A percentile compares a stretch with the other conserved stretches of the same genome.
Conservation (phyloP, 2,797 vertebrate genomes). For the Enteromius treurensis region DNA sequence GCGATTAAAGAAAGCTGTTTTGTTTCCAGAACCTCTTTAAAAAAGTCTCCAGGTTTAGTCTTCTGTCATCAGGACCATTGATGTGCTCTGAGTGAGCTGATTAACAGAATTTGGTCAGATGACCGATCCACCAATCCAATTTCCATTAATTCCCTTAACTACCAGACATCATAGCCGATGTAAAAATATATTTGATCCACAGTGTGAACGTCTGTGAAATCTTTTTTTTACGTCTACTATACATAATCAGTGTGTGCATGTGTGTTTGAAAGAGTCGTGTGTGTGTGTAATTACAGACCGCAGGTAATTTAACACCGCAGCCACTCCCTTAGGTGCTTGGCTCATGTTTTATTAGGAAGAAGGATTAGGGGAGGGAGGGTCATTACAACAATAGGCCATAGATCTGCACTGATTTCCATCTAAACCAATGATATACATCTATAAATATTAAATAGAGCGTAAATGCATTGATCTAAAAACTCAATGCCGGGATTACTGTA, state of each 20-base stretch:
- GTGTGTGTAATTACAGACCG: conserved; percentile 74
- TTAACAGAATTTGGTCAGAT: conserved; percentile 67
- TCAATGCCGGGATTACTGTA: conserved; percentile 27
- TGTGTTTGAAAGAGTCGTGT: conserved; percentile 40
- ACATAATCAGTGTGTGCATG: conserved; percentile 25
- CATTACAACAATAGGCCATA: conserved; percentile 51
- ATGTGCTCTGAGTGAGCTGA: conserved; percentile 78
- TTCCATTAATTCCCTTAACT: conserved; percentile 8
- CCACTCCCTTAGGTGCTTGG: conserved; percentile 69
- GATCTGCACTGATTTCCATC: conserved; percentile 41
- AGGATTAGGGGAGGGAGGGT: conserved; percentile 42
- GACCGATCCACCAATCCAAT: background rate
- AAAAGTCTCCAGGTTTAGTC: conserved; percentile 61
- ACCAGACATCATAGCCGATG: background rate
- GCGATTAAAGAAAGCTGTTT: conserved; percentile 76
- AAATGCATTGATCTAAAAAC: conserved; percentile 4
- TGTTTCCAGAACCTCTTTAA: conserved; percentile 69
- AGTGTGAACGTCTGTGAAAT: background rate
- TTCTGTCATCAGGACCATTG: conserved; percentile 76
- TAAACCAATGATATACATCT: conserved; percentile 33
- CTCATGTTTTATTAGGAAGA: conserved; percentile 68
- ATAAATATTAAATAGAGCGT: background rate
- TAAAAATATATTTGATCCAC: conserved; percentile 25
- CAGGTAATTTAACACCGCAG: conserved; percentile 73
- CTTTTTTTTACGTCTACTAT: conserved; percentile 21